Evolutionary conservation across 2,888 invertebrate genomes (phyloP), one percentile per base, ranked within the genome.

Genomic region (Parnassius mnemosyne): DNA sequence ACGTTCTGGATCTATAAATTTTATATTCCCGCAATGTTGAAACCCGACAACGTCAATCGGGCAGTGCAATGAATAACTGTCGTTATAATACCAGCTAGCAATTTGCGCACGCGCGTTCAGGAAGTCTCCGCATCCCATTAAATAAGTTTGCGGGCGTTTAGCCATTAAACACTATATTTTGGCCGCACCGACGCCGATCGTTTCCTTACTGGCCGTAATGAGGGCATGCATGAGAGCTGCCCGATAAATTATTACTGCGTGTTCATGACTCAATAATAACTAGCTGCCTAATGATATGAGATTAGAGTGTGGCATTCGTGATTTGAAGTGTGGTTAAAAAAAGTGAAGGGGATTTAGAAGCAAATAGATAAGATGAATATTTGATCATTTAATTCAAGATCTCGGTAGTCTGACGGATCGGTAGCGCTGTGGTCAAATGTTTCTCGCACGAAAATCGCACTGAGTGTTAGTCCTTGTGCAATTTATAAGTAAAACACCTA

Each of bases 71-170:
- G 51, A n/a, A 51, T 16, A 42, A 20, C 50, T 20, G 57, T 34
- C 49, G 51, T 51, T 50, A 49, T 20, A 43, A 57, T 51, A 43
- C 44, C 41, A 53, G 25, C 44, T 13, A 53, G 60, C 64, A 68
- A 69, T 66, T 66, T 69, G 68, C 67, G 69, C 71, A 69, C 70
- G 71, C 68, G 70, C 68, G 34, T 67, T 64, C 66, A 66, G 66
- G 66, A 69, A 68, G 66, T 65, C 65, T 66, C 60, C 65, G 61
- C 64, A 60, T 61, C 71, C 68, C 68, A 71, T 72, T 71, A 71
- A 60, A 53, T 61, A 66, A 65, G 65, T 61, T 62, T 58, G 53
- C 52, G 57, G 57, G 52, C 68, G 66, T 67, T 69, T 71, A 66
- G 67, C 66, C 60, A 66, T 64, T 66, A 70, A 69, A 70, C 66